Percentiles rank a stretch among this genome's conserved stretches.
These are phyloP conservation scores for Hetaerina titia DNA, from an alignment of 2,888 invertebrate genomes.

Conservation along the genomic window DNA sequence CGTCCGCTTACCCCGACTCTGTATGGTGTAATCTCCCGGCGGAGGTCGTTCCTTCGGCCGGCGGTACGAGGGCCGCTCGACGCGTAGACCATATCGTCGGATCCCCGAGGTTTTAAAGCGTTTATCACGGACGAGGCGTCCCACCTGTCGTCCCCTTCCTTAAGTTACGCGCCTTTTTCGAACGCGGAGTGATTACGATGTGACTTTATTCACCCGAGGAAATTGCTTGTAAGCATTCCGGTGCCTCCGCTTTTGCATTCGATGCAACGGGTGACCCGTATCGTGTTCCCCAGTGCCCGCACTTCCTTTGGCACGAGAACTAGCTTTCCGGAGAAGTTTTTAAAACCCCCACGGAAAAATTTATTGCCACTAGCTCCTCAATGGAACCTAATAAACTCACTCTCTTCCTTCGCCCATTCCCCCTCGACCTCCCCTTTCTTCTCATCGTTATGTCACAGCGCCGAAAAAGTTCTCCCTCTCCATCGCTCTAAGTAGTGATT, in stretches of 20 bases:
- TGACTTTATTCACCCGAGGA: conserved; percentile 21
- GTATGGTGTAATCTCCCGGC: conserved; percentile 42
- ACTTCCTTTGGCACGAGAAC: not conserved
- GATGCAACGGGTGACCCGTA: not conserved
- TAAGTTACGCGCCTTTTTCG: conserved; percentile 8
- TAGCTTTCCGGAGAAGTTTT: not conserved
- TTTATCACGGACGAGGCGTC: not conserved
- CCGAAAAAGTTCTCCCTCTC: conserved; percentile 44
- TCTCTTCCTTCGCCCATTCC: not conserved
- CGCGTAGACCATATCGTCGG: not conserved
- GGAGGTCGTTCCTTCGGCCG: not conserved
- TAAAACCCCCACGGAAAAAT: conserved; percentile 16
- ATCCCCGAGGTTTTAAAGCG: not conserved
- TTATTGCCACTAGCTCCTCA: conserved; percentile 20
- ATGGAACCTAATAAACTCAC: conserved; percentile 27
- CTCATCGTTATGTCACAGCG: conserved; percentile 33
- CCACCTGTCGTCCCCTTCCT: conserved; percentile 27
- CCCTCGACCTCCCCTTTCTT: too few relatives aligned
- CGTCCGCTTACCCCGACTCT: not conserved
- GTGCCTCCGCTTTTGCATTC: not conserved
- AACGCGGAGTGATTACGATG: not conserved
- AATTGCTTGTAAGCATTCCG: conserved; percentile 15
- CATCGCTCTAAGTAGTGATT: conserved; percentile 44
- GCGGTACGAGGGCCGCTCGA: conserved; percentile 13
- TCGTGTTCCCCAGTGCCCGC: not conserved